Evolutionary conservation across 2,797 vertebrate species (phyloP).

Genomic region (Pterois miles): DNA sequence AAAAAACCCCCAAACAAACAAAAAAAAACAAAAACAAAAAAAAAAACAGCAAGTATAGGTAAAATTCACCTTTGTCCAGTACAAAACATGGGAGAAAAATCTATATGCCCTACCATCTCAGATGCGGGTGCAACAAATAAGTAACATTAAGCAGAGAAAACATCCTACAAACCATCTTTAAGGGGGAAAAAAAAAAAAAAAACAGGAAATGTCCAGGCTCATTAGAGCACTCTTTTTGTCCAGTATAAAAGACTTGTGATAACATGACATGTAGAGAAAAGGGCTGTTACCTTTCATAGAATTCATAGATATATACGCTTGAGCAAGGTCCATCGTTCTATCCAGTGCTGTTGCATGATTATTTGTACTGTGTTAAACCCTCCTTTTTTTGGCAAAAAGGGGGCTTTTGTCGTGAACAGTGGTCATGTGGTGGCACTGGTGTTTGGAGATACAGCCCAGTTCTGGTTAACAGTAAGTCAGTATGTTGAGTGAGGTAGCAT

Average conservation of each 20-base stretch:
- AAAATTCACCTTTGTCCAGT: constrained; percentile 89
- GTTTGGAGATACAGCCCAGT: constrained; percentile 81
- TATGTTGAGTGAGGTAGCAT: constrained; percentile 90
- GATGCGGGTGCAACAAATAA: constrained; percentile 74
- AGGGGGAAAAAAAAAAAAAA: not conserved
- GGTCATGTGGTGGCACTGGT: constrained; percentile 81
- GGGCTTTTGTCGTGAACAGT: constrained; percentile 68
- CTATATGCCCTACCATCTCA: constrained; percentile 79
- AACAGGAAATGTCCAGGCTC: constrained; percentile 63
- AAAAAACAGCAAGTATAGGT: constrained; percentile 76
- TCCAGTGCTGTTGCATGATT: constrained; percentile 86
- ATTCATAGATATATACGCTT: constrained; percentile 76
- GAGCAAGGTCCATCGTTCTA: constrained; percentile 81
- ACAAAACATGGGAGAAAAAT: constrained; percentile 76
- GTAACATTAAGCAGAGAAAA: constrained; percentile 73
- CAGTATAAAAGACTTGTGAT: constrained; percentile 83
- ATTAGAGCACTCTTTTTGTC: constrained; percentile 75
- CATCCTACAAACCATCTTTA: constrained; percentile 68
- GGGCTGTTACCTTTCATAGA: constrained; percentile 73
- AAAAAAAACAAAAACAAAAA: constrained; percentile 18
- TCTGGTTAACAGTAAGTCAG: constrained; percentile 85
- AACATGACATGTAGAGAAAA: constrained; percentile 77
- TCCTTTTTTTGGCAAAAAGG: constrained; percentile 57
- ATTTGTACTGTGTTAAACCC: constrained; percentile 74
- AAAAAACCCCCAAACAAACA: too few relatives aligned